These are phyloP conservation scores for Melanotaenia nigrans DNA, from an alignment of 2,797 vertebrate species.

Conservation along the genomic window DNA sequence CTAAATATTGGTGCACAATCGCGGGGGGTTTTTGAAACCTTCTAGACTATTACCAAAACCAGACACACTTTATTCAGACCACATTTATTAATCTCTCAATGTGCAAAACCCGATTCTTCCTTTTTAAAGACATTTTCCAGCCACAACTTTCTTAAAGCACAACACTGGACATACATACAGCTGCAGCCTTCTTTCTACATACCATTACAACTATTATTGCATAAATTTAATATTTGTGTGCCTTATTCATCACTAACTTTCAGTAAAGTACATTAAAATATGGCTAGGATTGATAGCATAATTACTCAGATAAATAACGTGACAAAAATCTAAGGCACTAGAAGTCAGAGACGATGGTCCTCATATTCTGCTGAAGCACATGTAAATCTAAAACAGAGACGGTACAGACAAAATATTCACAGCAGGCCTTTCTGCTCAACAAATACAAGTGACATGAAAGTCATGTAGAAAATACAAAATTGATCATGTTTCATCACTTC, in stretches of 20 bases:
- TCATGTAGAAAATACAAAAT: not conserved
- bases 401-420: slow-evolving; percentile 47
- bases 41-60: not conserved
- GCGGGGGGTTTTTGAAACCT: not conserved
- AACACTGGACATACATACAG: slow-evolving; percentile 28
- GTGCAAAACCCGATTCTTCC: slow-evolving; percentile 66
- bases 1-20: not conserved
- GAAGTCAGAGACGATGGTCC: slow-evolving; percentile 54
- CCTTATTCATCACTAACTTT: slow-evolving; percentile 39
- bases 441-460: slow-evolving; percentile 35
- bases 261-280: slow-evolving; percentile 63
- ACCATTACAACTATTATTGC: slow-evolving; percentile 30
- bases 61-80: slow-evolving; percentile 36
- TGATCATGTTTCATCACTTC: slow-evolving; percentile 23
- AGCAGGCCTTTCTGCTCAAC: slow-evolving; percentile 53
- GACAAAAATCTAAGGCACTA: slow-evolving; percentile 73
- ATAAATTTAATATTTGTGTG: slow-evolving; percentile 37
- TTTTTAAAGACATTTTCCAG: slow-evolving; percentile 25
- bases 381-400: slow-evolving; percentile 44
- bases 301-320: slow-evolving; percentile 64
- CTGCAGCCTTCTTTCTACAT: slow-evolving; percentile 30
- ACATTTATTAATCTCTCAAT: slow-evolving; percentile 59
- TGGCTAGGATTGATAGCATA: slow-evolving; percentile 78
- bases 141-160: slow-evolving; percentile 33
- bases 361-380: slow-evolving; percentile 64